Conservation (phyloP, 2,797 vertebrate genomes). For the Brotula barbata region DNA sequence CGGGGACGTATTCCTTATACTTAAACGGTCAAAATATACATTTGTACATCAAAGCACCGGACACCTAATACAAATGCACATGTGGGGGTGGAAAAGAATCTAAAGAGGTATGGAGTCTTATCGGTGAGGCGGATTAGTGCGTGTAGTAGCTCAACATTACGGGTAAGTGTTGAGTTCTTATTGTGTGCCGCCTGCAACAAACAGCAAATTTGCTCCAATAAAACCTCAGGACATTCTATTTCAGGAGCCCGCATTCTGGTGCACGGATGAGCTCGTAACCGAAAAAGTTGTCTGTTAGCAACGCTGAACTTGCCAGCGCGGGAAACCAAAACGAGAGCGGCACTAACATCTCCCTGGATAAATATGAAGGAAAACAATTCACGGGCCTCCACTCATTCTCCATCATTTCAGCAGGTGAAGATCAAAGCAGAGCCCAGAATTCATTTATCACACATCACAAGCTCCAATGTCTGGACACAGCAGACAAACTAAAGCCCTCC, state of each 20-base stretch:
- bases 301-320: not conserved
- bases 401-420: slow-evolving; percentile 16
- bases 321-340: not conserved
- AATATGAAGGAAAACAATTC: not conserved
- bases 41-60: not conserved
- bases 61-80: not conserved
- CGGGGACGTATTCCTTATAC: not conserved
- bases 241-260: slow-evolving; percentile 5
- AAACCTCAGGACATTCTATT: not conserved
- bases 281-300: not conserved
- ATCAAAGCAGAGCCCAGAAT: slow-evolving; percentile 16
- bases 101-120: slow-evolving; percentile 5
- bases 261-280: slow-evolving; percentile 1
- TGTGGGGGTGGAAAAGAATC: not conserved
- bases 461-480: slow-evolving; percentile 22
- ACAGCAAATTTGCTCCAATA: not conserved
- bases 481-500: slow-evolving; percentile 40
- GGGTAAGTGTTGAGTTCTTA: slow-evolving; percentile 13
- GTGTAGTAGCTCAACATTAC: slow-evolving; percentile 12
- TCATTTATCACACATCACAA: slow-evolving; percentile 30
- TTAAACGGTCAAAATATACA: slow-evolving; percentile 1
- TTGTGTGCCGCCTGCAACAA: slow-evolving; percentile 12
- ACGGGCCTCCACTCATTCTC: not conserved
- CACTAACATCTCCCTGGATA: not conserved
- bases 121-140: not conserved